Evolutionary conservation across 2,797 vertebrate species (phyloP), one percentile per base, ranked within the genome.

Genomic region (Tapirus indicus): DNA sequence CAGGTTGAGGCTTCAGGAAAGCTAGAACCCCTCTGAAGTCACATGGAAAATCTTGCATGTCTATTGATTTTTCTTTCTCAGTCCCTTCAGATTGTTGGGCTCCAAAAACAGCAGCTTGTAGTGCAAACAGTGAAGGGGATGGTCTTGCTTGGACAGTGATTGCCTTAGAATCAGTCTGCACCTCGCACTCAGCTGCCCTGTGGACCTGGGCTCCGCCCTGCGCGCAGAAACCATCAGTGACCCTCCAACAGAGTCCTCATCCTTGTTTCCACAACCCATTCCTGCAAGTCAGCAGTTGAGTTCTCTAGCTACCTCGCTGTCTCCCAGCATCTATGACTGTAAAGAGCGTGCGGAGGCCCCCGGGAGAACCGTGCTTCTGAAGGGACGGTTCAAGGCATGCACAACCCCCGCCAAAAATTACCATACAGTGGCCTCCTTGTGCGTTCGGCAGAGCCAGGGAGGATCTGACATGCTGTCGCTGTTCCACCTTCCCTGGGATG

Each of bases 161-260:
- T 4, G 1, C 11, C 38, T 7, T 14, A 20, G 49, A 49, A 41
- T 35, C n/a, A 0, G 23, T 10, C 44, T 27, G 44, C 13, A 9
- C 60, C 29, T 58, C 8, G 13, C 14, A 0, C 23, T 12, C 0
- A 7, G 23, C 29, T 0, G 0, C 47, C 11, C 17, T 0, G 0
- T 0, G 3, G 25, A 3, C 2, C 58, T 16, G 25, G 16, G 3
- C 8, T 0, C n/a, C 7, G 1, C 11, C 5, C 0, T 6, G 2
- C 1, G 6, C 4, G 0, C 27, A 41, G 80, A 4, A 20, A 41
- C 2, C 0, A 21, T 32, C 16, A 2, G 11, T 54, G 20, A 1
- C 3, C 2, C 75, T 54, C 62, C 7, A 2, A 1, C 7, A 0
- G 6, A 1, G 20, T 2, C 12, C 27, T 10, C 2, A 0, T 3